A percentile compares a stretch with the other conserved stretches of the same genome.
Conservation (phyloP, 2,797 vertebrate species). For the Peromyscus nudipes region DNA sequence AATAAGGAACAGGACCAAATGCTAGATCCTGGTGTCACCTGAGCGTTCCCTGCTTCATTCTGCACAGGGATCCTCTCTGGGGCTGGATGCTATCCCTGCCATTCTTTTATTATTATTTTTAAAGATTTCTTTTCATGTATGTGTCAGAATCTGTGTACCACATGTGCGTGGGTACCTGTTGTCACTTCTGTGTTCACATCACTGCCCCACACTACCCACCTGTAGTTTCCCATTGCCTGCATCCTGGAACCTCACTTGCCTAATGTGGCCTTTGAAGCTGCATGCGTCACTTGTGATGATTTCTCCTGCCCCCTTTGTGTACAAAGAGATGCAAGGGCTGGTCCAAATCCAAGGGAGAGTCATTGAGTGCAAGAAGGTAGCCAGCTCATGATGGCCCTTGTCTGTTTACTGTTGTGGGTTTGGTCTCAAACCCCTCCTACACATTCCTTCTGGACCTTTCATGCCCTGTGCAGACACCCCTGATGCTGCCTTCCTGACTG, state of each 20-base stretch:
- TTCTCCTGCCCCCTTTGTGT: background rate
- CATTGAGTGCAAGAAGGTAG: background rate
- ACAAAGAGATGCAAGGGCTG: background rate
- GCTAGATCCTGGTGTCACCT: rapidly evolving
- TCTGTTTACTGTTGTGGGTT: background rate
- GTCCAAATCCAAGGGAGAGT: background rate
- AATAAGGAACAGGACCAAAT: too few species aligned
- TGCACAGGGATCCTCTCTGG: too few species aligned
- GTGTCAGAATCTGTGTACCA: background rate
- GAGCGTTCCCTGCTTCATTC: too few species aligned
- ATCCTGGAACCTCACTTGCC: background rate
- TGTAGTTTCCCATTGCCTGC: too few species aligned
- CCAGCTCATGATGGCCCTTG: background rate
- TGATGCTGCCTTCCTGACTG: background rate
- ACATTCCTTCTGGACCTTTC: background rate
- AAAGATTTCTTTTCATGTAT: background rate
- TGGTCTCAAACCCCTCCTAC: background rate
- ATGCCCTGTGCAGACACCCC: background rate
- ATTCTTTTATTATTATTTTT: background rate
- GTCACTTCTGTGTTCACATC: background rate
- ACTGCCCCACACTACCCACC: background rate
- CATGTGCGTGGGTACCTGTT: background rate
- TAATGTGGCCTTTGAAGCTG: background rate
- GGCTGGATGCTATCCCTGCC: background rate
- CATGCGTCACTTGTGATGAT: background rate